Base-by-base conservation (phyloP, 2,888 invertebrate species). In the Tribolium freemani region DNA sequence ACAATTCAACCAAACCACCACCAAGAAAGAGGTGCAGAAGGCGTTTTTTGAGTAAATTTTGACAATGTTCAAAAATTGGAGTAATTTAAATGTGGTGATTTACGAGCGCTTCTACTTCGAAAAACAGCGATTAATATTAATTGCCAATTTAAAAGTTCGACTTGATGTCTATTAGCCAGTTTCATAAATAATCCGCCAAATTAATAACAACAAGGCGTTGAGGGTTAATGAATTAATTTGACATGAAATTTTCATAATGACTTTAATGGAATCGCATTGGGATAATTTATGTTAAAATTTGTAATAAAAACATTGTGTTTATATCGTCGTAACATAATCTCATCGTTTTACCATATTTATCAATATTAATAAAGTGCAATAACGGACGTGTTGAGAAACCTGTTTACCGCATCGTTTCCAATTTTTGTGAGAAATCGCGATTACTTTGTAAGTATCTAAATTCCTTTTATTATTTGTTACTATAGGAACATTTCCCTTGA, bases 401-500 rank as follows among this genome's bases (percentile, higher is more conserved):
- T 64, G 64, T 54, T 54, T 16, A 2, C 16, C 16, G 2, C 16
- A 16, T 16, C 16, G 16, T 16, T 16, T 16, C 16, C 16, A 16
- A 26, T 26, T 26, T 26, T 26, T 26, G 26, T 3, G 26, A 0
- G 26, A 26, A 26, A 26, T 26, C 26, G 26, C 26, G 16, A 16
- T 16, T 16, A 16, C 16, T 16, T 16, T 16, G 16, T 16, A 16
- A 16, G 2, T 16, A 26, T 3, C 5, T 26, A 5, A 26, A 26
- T 26, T 26, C 26, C 26, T 26, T 38, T 64, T 69, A 72, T 72
- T 72, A 69, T 72, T 72, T 72, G 72, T 69, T 72, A 72, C 72
- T 72, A 72, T 69, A 72, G 69, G 69, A 72, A 72, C 72, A 72
- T 72, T 72, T 69, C 72, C 72, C 72, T 69, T 69, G 72, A 72